Evolutionary conservation across 2,888 invertebrate species (phyloP).

Genomic region (Andrena haemorrhoa): DNA sequence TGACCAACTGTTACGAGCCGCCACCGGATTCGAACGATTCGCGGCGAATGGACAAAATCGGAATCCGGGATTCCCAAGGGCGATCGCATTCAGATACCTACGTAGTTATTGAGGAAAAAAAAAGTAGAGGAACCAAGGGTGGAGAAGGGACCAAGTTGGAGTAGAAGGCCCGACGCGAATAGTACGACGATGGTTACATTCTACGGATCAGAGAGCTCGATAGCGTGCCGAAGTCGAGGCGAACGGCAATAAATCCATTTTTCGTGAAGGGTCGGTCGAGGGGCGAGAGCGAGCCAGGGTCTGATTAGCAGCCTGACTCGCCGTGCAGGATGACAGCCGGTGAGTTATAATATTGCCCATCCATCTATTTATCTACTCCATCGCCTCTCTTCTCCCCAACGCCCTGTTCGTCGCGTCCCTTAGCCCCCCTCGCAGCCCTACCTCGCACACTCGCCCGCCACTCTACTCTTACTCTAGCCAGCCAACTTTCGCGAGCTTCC

Average conservation of each 20-base stretch:
- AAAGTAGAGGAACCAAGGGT: constrained; percentile 19
- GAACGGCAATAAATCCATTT: constrained; percentile 85
- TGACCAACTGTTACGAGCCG: too few relatives aligned
- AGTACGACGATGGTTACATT: constrained; percentile 81
- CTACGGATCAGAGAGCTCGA: constrained; percentile 85
- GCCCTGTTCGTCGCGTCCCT: constrained; percentile 61
- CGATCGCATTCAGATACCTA: background rate
- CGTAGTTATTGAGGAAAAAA: constrained; percentile 4
- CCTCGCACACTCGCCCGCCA: constrained; percentile 20
- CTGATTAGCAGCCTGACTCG: constrained; percentile 85
- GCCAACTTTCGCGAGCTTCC: background rate
- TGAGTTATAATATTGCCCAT: constrained; percentile 85
- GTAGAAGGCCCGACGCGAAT: constrained; percentile 74
- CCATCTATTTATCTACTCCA: constrained; percentile 85
- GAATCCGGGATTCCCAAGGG: background rate
- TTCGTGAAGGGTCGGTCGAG: constrained; percentile 84
- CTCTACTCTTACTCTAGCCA: background rate
- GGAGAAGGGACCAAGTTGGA: constrained; percentile 51
- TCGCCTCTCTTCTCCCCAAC: constrained; percentile 74
- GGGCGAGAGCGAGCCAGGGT: constrained; percentile 82
- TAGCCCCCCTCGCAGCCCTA: constrained; percentile 31
- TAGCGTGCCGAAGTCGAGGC: constrained; percentile 85
- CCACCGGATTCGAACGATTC: background rate
- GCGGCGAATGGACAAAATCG: background rate
- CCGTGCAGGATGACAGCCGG: constrained; percentile 85